Conservation (phyloP, 2,113 vertebrate genomes). For the Piliocolobus tephrosceles region DNA sequence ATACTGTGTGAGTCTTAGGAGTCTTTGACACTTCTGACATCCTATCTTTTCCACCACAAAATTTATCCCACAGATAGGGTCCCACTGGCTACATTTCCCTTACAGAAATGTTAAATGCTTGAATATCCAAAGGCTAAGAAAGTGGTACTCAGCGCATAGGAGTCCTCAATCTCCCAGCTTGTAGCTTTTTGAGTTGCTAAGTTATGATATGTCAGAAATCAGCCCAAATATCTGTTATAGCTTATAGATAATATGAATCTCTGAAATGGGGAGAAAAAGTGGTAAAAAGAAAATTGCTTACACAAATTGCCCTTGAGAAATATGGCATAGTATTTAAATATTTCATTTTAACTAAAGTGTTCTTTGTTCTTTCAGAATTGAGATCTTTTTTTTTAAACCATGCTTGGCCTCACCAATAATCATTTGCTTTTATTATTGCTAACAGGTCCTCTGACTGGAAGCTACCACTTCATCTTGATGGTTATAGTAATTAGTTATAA, state of each 20-base stretch:
- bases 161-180: background rate
- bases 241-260: constrained; percentile 30
- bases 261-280: background rate
- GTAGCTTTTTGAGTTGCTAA: background rate
- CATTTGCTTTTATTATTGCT: constrained; percentile 52
- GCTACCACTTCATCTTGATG: constrained; percentile 14
- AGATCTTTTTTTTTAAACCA: background rate
- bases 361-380: constrained; percentile 52
- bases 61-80: background rate
- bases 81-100: background rate
- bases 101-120: background rate
- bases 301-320: constrained; percentile 29
- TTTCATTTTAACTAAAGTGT: constrained; percentile 15
- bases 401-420: background rate
- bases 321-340: constrained; percentile 13
- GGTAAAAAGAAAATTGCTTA: constrained; percentile 12
- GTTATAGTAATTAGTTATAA: constrained; percentile 53
- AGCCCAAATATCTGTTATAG: background rate
- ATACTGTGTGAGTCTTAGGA: background rate
- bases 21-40: background rate
- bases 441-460: constrained; percentile 55
- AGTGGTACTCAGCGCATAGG: background rate
- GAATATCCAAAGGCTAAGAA: background rate
- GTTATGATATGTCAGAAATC: background rate
- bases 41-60: background rate